A percentile compares a stretch with the other conserved stretches of the same genome.
These are phyloP conservation scores for Andrena dorsata DNA, from an alignment of 2,888 invertebrate genomes.

Conservation along the genomic window DNA sequence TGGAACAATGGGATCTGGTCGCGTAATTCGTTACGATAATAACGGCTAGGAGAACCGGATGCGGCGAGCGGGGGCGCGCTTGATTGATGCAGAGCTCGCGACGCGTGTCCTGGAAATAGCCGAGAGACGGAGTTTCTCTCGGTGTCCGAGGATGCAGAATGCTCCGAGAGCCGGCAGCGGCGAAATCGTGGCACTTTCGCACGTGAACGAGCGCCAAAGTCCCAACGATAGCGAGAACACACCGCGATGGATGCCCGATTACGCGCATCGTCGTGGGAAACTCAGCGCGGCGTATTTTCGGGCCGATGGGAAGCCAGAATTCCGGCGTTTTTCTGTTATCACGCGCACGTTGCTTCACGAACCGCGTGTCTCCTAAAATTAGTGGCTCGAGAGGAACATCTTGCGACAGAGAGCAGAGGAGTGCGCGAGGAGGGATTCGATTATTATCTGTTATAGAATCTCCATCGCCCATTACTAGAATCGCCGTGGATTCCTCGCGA, in stretches of 20 bases:
- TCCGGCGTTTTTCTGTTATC: no score
- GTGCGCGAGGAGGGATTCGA: no score
- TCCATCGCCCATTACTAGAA: background rate
- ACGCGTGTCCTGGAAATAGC: slow-evolving; percentile 57
- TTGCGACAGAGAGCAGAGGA: no score
- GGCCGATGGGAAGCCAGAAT: no score
- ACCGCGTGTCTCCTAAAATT: no score
- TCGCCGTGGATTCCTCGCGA: slow-evolving; percentile 11
- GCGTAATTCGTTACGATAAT: slow-evolving; percentile 28
- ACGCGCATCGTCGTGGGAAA: slow-evolving; percentile 35
- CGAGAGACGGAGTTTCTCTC: slow-evolving; percentile 65
- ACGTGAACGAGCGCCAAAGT: slow-evolving; percentile 42
- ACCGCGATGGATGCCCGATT: slow-evolving; percentile 36
- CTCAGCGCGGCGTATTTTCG: background rate
- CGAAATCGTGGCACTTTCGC: slow-evolving; percentile 65
- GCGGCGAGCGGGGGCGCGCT: background rate
- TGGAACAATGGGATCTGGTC: slow-evolving; percentile 32
- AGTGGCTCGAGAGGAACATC: no score
- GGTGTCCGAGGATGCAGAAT: slow-evolving; percentile 21
- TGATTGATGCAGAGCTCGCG: slow-evolving; percentile 8
- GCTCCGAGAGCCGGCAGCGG: slow-evolving; percentile 55
- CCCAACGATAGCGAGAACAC: slow-evolving; percentile 58
- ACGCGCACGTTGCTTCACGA: no score
- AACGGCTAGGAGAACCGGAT: background rate
- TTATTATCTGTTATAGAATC: no score